phyloP scores from a whole-genome alignment of 2,797 vertebrate genomes.

The Sylvilagus floridanus region DNA sequence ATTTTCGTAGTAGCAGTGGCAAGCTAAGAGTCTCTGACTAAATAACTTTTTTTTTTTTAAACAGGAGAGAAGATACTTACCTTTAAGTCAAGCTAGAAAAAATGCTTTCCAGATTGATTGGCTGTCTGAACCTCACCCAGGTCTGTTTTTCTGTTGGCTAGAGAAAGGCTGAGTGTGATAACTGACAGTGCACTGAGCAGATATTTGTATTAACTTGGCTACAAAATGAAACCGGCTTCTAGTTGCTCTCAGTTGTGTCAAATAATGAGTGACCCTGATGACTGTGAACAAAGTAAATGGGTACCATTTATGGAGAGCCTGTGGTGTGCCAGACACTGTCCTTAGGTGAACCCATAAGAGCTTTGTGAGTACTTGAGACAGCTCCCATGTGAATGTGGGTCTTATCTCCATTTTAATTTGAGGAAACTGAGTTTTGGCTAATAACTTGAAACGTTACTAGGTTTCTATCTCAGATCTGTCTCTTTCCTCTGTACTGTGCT shows the following conservation, averaged over 20 bases:
- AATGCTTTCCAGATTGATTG: conserved; percentile 92
- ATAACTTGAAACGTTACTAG: neutral
- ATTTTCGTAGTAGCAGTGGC: neutral
- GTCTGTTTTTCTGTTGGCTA: conserved; percentile 75
- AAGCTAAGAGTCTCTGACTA: conserved; percentile 6
- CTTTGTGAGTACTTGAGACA: neutral
- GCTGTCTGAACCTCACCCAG: conserved; percentile 89
- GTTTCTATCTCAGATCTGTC: neutral
- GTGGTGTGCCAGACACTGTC: neutral
- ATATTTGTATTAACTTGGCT: neutral
- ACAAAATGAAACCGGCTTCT: neutral
- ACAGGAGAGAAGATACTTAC: conserved; percentile 94
- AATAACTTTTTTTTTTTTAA: conserved; percentile 13
- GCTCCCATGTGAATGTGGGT: neutral
- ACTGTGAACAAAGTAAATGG: neutral
- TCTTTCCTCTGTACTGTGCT: neutral
- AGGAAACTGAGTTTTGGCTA: neutral
- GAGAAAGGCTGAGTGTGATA: neutral
- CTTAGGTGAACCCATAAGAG: neutral
- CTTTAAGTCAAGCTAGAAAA: conserved; percentile 92
- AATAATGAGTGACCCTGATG: neutral
- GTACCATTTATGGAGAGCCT: neutral
- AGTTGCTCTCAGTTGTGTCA: neutral
- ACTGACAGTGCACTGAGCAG: neutral
- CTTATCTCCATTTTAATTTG: neutral